phyloP scores from a whole-genome alignment of 2,797 vertebrate species.

The Malurus splendens region DNA sequence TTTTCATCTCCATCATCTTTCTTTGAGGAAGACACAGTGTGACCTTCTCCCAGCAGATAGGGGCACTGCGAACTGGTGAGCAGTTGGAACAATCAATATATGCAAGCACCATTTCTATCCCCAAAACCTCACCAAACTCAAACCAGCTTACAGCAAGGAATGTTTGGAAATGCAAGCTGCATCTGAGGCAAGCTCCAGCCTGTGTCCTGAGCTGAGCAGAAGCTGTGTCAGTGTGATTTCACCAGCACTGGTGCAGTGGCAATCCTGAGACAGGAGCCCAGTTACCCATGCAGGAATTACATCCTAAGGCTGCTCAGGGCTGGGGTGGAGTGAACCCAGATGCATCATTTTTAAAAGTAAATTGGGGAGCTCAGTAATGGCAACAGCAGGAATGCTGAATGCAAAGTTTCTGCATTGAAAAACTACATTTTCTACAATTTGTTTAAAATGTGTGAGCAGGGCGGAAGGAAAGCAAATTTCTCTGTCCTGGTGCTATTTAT shows the following conservation, averaged over 20 bases:
- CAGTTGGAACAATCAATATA: neutral
- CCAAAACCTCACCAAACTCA: neutral
- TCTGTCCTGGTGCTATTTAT: neutral
- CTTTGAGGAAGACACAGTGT: neutral
- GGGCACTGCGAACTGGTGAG: neutral
- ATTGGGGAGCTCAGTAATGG: neutral
- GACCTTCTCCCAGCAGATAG: neutral
- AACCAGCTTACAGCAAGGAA: neutral
- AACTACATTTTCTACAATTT: neutral
- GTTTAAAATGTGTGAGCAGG: neutral
- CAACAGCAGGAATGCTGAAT: neutral
- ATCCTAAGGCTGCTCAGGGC: neutral
- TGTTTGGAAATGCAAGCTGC: neutral
- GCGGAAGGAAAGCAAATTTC: neutral
- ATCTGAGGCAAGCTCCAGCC: neutral
- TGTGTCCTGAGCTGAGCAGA: neutral
- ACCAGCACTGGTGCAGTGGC: neutral
- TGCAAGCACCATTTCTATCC: neutral
- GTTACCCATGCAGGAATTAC: neutral
- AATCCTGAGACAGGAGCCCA: fast-evolving
- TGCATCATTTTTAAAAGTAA: neutral
- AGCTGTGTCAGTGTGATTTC: neutral
- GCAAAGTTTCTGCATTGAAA: neutral
- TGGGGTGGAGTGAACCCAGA: neutral
- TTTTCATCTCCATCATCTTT: neutral